Conservation (phyloP, 1,140 invertebrate species). For the Drosophila ambigua region DNA sequence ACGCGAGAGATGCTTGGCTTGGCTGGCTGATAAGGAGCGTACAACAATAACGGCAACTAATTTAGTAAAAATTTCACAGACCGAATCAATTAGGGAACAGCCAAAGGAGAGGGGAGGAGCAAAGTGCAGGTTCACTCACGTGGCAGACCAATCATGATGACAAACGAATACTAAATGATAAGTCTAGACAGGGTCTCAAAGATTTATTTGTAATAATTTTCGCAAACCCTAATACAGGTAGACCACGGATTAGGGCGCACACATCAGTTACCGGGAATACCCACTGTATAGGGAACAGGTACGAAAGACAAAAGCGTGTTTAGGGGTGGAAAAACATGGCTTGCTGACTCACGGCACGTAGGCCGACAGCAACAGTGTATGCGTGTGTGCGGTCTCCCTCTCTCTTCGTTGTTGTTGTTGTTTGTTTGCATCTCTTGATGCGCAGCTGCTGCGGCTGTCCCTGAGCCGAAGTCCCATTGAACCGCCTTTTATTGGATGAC, state of each 20-base stretch:
- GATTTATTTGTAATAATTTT: slow-evolving; percentile 29
- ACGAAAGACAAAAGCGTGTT: slow-evolving; percentile 35
- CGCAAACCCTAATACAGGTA: slow-evolving; percentile 32
- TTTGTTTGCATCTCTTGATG: slow-evolving; percentile 44
- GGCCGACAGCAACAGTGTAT: slow-evolving; percentile 29
- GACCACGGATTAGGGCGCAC: slow-evolving; percentile 2
- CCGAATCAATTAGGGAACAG: slow-evolving; percentile 43
- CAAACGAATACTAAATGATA: slow-evolving; percentile 40
- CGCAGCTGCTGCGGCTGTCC: slow-evolving; percentile 65
- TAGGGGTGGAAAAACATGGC: slow-evolving; percentile 62
- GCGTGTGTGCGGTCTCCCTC: slow-evolving; percentile 11
- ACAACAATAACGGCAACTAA: slow-evolving; percentile 35
- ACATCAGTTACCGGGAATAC: slow-evolving; percentile 42
- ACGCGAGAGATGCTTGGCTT: slow-evolving; percentile 35
- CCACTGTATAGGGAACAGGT: slow-evolving; percentile 35
- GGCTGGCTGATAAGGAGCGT: slow-evolving; percentile 37
- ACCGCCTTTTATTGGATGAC: slow-evolving; percentile 64
- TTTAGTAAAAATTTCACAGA: slow-evolving; percentile 35
- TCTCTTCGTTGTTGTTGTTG: slow-evolving; percentile 16
- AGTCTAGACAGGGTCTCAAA: slow-evolving; percentile 20
- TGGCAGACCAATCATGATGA: slow-evolving; percentile 70
- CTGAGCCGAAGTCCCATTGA: slow-evolving; percentile 70
- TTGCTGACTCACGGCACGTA: slow-evolving; percentile 78
- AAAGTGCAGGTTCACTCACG: slow-evolving; percentile 50
- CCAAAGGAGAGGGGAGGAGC: slow-evolving; percentile 2